These are phyloP conservation scores for Atta texana DNA, from an alignment of 1,140 invertebrate genomes.

Conservation along the genomic window DNA sequence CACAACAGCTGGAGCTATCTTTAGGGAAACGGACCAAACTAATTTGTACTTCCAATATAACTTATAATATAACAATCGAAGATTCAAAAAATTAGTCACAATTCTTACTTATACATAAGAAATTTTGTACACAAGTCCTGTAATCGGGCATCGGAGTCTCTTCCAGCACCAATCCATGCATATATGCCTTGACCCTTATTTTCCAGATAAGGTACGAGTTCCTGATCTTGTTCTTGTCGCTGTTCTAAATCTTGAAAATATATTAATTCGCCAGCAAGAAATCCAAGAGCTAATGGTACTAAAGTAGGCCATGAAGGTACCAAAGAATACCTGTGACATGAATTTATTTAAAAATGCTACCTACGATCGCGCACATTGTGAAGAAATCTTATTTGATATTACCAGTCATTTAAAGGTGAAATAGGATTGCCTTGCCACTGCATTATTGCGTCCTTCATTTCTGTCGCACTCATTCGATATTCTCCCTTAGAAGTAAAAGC, in stretches of 20 bases:
- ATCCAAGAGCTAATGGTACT: conserved; percentile 93
- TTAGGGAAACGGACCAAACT: too few species aligned
- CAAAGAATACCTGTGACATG: conserved; percentile 81
- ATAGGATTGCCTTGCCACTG: conserved; percentile 94
- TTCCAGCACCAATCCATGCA: conserved; percentile 98
- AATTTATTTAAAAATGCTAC: not conserved
- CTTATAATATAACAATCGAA: not conserved
- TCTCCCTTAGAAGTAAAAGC: conserved; percentile 93
- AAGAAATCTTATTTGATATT: conserved; percentile 59
- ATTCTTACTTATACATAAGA: conserved; percentile 80
- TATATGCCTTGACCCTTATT: conserved; percentile 92
- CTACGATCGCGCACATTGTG: not conserved
- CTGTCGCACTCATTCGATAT: conserved; percentile 91
- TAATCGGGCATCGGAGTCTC: conserved; percentile 94
- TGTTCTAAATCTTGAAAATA: conserved; percentile 82
- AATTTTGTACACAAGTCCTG: conserved; percentile 89
- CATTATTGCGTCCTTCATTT: conserved; percentile 91
- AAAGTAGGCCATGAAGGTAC: conserved; percentile 92
- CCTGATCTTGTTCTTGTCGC: conserved; percentile 91
- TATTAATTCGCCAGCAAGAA: conserved; percentile 93
- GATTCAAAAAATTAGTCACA: not conserved
- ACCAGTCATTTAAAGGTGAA: conserved; percentile 94
- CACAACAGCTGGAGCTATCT: too few species aligned
- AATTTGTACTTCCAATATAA: not conserved
- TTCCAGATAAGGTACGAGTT: conserved; percentile 97